These are phyloP conservation scores for Ceyx cyanopectus DNA, from an alignment of 2,113 vertebrate species.

Conservation along the genomic window DNA sequence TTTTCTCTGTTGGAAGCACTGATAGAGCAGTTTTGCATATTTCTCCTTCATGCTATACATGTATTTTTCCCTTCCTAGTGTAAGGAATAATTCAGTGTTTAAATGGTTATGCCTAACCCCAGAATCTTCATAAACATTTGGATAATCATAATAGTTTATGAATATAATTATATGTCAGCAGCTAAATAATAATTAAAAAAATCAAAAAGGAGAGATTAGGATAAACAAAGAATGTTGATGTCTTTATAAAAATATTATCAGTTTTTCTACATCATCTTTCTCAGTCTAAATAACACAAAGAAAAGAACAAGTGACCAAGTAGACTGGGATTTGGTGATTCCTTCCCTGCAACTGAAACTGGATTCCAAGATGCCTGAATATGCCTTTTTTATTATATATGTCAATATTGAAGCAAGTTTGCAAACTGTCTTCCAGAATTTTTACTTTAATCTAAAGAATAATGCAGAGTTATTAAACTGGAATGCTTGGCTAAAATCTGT, in stretches of 20 bases:
- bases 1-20: background rate
- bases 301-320: background rate
- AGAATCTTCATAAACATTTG: background rate
- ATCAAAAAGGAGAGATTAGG: background rate
- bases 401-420: background rate
- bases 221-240: background rate
- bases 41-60: background rate
- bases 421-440: background rate
- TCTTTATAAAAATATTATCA: background rate
- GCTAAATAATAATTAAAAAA: background rate
- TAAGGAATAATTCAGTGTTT: background rate
- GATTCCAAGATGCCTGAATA: background rate
- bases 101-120: background rate
- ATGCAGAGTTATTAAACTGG: background rate
- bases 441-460: background rate
- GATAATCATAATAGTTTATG: background rate
- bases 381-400: background rate
- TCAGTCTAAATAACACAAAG: background rate
- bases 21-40: background rate
- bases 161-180: background rate
- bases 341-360: fast-evolving
- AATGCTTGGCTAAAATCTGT: background rate
- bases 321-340: background rate
- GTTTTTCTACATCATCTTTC: background rate
- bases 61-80: background rate